Conservation (phyloP, 2,797 vertebrate genomes). For the Bovichtus variegatus region DNA sequence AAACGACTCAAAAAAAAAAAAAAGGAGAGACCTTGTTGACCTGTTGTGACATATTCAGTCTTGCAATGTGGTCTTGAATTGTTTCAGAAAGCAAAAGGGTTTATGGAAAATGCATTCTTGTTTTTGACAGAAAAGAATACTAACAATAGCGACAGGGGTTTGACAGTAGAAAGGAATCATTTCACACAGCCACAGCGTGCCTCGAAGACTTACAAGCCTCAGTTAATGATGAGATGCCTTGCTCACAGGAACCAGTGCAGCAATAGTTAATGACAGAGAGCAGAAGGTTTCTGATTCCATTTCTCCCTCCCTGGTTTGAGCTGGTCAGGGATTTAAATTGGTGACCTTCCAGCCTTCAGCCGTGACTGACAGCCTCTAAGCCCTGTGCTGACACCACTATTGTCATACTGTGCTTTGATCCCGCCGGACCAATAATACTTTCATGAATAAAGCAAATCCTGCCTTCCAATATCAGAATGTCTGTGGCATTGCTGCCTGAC, state of each 20-base stretch:
- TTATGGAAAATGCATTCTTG: background rate
- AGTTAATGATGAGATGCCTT: background rate
- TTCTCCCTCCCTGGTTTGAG: conserved; percentile 1
- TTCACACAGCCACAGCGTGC: background rate
- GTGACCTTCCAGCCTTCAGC: conserved; percentile 39
- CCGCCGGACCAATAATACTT: conserved; percentile 8
- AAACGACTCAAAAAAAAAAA: no score
- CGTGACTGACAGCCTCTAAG: conserved; percentile 53
- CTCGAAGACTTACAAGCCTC: background rate
- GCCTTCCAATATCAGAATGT: background rate
- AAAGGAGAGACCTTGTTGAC: fast-evolving
- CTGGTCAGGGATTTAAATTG: conserved; percentile 38
- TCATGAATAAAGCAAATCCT: conserved; percentile 52
- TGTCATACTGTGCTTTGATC: conserved; percentile 57
- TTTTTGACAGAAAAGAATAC: background rate
- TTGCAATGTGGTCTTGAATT: background rate
- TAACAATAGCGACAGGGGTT: background rate
- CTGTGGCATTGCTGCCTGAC: background rate
- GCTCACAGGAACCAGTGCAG: background rate
- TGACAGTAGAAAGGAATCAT: background rate
- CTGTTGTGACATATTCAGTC: background rate
- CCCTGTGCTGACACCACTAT: conserved; percentile 51
- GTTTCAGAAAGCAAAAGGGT: background rate
- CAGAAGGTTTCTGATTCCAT: background rate
- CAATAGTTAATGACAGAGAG: background rate